These are phyloP conservation scores for Drosophila mauritiana DNA, from an alignment of 1,140 invertebrate species.

Conservation along the genomic window DNA sequence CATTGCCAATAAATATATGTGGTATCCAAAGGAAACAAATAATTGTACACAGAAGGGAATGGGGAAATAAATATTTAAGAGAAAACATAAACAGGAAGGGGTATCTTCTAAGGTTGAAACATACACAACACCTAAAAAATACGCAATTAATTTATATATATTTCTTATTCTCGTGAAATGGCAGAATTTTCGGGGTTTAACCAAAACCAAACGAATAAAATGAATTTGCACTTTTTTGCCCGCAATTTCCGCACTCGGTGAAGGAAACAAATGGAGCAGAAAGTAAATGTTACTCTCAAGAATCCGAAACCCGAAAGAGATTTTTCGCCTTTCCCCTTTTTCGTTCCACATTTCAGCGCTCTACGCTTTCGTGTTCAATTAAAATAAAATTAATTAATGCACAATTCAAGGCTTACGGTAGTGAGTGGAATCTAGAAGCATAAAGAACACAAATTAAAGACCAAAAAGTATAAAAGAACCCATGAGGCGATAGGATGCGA, in stretches of 20 bases:
- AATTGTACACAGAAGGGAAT: neutral
- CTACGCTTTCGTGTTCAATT: slow-evolving; percentile 75
- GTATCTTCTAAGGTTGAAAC: neutral
- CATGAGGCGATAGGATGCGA: slow-evolving; percentile 40
- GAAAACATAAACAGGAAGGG: slow-evolving; percentile 16
- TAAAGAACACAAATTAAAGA: slow-evolving; percentile 80
- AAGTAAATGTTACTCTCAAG: slow-evolving; percentile 37
- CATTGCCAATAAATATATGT: slow-evolving; percentile 3
- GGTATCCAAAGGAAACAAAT: slow-evolving; percentile 1
- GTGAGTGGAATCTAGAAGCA: slow-evolving; percentile 79
- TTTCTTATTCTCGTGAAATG: slow-evolving; percentile 15
- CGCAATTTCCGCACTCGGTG: slow-evolving; percentile 67
- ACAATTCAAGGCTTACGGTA: slow-evolving; percentile 80
- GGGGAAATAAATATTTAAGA: neutral
- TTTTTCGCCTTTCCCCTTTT: slow-evolving; percentile 27
- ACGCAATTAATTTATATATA: slow-evolving; percentile 48
- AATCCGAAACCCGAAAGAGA: slow-evolving; percentile 39
- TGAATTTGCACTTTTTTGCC: slow-evolving; percentile 76
- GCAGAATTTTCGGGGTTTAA: neutral
- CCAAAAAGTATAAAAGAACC: slow-evolving; percentile 74
- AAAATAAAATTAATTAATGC: slow-evolving; percentile 81
- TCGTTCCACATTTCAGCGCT: slow-evolving; percentile 19
- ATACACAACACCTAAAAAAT: slow-evolving; percentile 63
- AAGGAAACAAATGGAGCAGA: slow-evolving; percentile 25
- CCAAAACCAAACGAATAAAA: slow-evolving; percentile 29